Evolutionary conservation across 2,113 vertebrate species (phyloP).

Genomic region (Tenebrosternarchus preto): DNA sequence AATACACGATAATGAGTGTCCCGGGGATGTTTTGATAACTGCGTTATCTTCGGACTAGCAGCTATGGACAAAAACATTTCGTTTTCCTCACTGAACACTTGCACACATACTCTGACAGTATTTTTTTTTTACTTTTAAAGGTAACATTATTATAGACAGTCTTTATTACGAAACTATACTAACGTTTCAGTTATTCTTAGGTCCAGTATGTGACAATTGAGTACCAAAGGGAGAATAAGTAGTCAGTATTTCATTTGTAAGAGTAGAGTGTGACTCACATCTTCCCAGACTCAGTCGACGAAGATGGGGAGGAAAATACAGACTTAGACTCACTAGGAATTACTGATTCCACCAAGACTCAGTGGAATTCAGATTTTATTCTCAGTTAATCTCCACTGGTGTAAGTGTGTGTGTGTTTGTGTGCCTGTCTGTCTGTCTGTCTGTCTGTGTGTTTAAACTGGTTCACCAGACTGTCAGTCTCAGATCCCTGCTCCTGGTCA

Average conservation of each 20-base stretch:
- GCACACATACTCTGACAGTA: background rate
- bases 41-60: background rate
- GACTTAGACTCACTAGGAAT: too few species aligned
- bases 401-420: background rate
- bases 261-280: too few species aligned
- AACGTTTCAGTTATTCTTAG: background rate
- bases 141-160: too few species aligned
- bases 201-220: background rate
- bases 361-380: too few species aligned
- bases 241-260: too few species aligned
- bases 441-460: background rate
- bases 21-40: background rate
- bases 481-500: slow-evolving; percentile 73
- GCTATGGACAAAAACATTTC: background rate
- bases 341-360: too few species aligned
- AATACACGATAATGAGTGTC: background rate
- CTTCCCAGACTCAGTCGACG: too few species aligned
- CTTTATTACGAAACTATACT: background rate
- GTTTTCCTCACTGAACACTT: background rate
- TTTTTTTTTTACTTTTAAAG: background rate
- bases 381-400: too few species aligned
- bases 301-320: too few species aligned
- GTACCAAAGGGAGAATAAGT: too few species aligned
- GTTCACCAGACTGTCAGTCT: slow-evolving; percentile 85
- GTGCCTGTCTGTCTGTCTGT: background rate